These are phyloP conservation scores for Eupeodes luniger DNA, from an alignment of 2,888 invertebrate genomes.

Conservation along the genomic window DNA sequence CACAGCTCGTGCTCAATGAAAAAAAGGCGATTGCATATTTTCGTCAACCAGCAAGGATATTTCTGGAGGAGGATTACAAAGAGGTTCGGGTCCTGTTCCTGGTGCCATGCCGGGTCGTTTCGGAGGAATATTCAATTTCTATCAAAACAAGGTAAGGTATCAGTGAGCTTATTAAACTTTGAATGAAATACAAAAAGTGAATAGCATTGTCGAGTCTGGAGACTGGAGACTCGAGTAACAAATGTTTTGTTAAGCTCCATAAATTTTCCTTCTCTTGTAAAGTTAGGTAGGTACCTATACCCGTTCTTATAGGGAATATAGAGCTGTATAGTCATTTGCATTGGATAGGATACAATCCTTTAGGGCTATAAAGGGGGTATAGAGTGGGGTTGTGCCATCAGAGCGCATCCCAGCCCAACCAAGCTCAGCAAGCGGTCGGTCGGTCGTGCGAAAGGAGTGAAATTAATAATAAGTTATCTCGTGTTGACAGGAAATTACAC, in stretches of 20 bases:
- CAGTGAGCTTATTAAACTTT: constrained; percentile 75
- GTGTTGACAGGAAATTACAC: constrained; percentile 78
- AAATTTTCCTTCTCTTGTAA: constrained; percentile 45
- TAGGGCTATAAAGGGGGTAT: constrained; percentile 62
- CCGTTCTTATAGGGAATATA: background rate
- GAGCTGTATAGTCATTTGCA: constrained; percentile 66
- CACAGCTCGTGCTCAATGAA: constrained; percentile 3
- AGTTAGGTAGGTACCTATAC: constrained; percentile 49
- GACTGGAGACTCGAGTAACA: constrained; percentile 47
- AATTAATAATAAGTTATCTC: constrained; percentile 78
- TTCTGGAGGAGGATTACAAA: too few species aligned
- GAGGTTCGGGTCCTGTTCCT: too few species aligned
- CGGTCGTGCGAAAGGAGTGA: constrained; percentile 71
- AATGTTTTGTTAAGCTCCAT: constrained; percentile 75
- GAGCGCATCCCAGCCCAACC: background rate
- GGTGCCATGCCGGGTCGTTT: too few species aligned
- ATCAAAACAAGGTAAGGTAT: constrained; percentile 74
- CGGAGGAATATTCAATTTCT: constrained; percentile 59
- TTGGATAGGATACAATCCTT: constrained; percentile 53
- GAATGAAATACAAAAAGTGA: constrained; percentile 62
- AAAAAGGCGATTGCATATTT: constrained; percentile 56
- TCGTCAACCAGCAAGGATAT: background rate
- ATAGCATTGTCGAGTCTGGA: constrained; percentile 64
- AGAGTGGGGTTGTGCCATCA: background rate
- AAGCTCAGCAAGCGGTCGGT: constrained; percentile 36